Evolutionary conservation across 2,888 invertebrate genomes (phyloP).

Genomic region (Drosophila leonis): DNA sequence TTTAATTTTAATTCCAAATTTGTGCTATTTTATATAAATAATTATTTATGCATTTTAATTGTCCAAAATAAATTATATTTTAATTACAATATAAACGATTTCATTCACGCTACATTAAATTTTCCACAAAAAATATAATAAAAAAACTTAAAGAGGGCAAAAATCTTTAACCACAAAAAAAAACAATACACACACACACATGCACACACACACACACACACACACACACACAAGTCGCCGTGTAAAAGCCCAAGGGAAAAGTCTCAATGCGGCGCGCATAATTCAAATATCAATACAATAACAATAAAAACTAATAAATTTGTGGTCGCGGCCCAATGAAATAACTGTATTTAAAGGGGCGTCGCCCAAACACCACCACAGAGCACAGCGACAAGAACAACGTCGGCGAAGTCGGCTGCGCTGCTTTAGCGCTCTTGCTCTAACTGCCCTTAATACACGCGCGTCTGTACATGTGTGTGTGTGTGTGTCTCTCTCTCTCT

Average conservation of each 20-base stretch:
- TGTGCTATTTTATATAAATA: too few species aligned
- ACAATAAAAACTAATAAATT: slow-evolving; percentile 77
- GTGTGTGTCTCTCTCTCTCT: slow-evolving; percentile 15
- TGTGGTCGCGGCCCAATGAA: slow-evolving; percentile 85
- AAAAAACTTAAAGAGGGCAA: background rate
- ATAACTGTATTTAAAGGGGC: slow-evolving; percentile 86
- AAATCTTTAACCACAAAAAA: background rate
- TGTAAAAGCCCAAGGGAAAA: slow-evolving; percentile 12
- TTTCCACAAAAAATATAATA: background rate
- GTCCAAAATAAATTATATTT: background rate
- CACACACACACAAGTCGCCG: slow-evolving; percentile 1
- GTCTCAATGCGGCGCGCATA: slow-evolving; percentile 43
- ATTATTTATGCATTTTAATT: background rate
- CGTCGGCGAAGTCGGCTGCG: slow-evolving; percentile 23
- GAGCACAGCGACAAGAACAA: slow-evolving; percentile 22
- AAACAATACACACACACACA: background rate
- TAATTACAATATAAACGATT: background rate
- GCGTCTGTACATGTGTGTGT: slow-evolving; percentile 13
- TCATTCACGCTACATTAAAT: background rate
- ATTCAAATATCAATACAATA: slow-evolving; percentile 77
- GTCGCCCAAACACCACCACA: slow-evolving; percentile 84
- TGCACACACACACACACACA: background rate
- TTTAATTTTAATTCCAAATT: too few species aligned
- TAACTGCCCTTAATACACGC: slow-evolving; percentile 28
- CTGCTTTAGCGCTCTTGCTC: slow-evolving; percentile 21